These are phyloP conservation scores for Lepus americanus DNA, from an alignment of 2,113 vertebrate species.

Conservation along the genomic window DNA sequence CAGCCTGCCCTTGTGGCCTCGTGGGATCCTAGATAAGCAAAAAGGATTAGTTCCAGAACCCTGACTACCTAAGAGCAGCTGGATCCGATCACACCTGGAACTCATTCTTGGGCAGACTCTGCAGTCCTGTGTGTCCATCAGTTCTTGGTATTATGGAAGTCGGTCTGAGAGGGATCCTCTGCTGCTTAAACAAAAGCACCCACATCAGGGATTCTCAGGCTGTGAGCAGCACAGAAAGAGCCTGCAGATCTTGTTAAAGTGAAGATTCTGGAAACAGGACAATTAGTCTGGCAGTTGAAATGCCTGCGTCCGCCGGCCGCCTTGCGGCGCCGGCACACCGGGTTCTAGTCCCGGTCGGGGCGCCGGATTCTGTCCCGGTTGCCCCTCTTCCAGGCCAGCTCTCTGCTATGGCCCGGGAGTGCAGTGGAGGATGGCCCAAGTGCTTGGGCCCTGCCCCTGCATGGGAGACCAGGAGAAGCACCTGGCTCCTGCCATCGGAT, in stretches of 20 bases:
- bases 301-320: too few relatives aligned
- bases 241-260: neutral
- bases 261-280: neutral
- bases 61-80: neutral
- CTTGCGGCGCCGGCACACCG: too few relatives aligned
- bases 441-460: too few relatives aligned
- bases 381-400: too few relatives aligned
- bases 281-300: too few relatives aligned
- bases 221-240: neutral
- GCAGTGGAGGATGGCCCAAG: too few relatives aligned
- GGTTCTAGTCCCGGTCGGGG: too few relatives aligned
- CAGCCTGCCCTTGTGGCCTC: too few relatives aligned
- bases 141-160: neutral
- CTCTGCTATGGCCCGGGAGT: too few relatives aligned
- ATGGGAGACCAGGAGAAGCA: too few relatives aligned
- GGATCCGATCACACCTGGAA: conserved; percentile 9
- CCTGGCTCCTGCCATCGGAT: too few relatives aligned
- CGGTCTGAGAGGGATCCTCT: conserved; percentile 14
- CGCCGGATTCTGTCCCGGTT: too few relatives aligned
- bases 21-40: neutral
- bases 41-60: neutral
- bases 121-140: neutral
- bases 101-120: neutral
- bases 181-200: neutral
- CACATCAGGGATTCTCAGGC: neutral